Conservation (phyloP, 2,797 vertebrate species). For the Esox lucius region DNA sequence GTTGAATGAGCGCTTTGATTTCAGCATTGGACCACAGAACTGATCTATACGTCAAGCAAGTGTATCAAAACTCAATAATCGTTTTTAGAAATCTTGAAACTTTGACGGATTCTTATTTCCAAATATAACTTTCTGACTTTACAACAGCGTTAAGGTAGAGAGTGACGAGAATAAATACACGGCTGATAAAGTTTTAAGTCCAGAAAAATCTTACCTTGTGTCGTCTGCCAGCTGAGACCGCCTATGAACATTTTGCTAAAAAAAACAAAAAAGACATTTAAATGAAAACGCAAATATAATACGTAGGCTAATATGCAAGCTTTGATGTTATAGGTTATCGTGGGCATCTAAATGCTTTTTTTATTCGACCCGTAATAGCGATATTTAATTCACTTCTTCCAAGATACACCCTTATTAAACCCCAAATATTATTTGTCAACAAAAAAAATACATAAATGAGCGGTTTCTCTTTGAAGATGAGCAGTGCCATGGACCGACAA, state of each 20-base stretch:
- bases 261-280: conserved; percentile 17
- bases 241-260: conserved; percentile 98
- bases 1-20: conserved; percentile 60
- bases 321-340: not conserved
- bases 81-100: not conserved
- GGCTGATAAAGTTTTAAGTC: conserved; percentile 30
- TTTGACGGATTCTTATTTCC: not conserved
- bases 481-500: conserved; percentile 13
- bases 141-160: not conserved
- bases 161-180: not conserved
- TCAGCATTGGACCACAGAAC: conserved; percentile 18
- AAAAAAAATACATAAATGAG: conserved; percentile 6
- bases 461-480: conserved; percentile 22
- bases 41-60: conserved; percentile 16
- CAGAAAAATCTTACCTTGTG: conserved; percentile 86
- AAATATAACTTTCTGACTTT: not conserved
- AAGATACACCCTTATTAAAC: conserved; percentile 13
- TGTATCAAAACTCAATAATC: conserved; percentile 30
- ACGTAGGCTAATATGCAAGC: not conserved
- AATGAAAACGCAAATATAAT: not conserved
- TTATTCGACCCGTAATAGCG: not conserved
- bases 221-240: conserved; percentile 97
- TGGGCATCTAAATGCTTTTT: not conserved
- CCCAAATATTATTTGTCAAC: conserved; percentile 4
- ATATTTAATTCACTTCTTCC: not conserved